Conservation (phyloP, 2,797 vertebrate species). For the Geotria australis region DNA sequence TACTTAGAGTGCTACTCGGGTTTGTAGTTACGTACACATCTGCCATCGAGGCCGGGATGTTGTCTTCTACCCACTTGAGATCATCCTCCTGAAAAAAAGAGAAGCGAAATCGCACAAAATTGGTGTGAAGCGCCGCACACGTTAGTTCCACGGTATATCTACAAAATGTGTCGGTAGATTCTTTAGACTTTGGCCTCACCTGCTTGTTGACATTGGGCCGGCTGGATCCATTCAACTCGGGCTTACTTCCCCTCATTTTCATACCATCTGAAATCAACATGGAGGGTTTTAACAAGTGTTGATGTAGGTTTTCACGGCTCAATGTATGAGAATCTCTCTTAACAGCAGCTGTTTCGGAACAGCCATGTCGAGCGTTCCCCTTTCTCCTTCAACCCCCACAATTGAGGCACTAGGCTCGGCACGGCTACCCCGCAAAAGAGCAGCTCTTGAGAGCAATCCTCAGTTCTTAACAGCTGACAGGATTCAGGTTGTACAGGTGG, state of each 20-base stretch:
- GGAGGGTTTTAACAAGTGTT: not conserved
- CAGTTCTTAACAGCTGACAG: too few species aligned
- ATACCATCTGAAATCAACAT: slow-evolving; percentile 32
- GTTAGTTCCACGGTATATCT: too few species aligned
- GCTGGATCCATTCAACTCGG: slow-evolving; percentile 30
- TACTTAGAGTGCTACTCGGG: too few species aligned
- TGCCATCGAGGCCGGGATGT: slow-evolving; percentile 64
- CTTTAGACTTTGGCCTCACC: slow-evolving; percentile 13
- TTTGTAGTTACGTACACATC: slow-evolving; percentile 43
- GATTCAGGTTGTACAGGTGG: too few species aligned
- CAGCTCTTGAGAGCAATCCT: too few species aligned
- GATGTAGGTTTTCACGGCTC: not conserved
- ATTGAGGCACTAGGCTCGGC: too few species aligned
- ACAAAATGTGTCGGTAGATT: too few species aligned
- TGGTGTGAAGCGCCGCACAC: not conserved
- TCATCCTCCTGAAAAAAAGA: slow-evolving; percentile 43
- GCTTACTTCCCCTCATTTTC: slow-evolving; percentile 79
- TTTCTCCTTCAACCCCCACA: not conserved
- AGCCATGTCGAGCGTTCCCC: too few species aligned
- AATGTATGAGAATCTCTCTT: too few species aligned
- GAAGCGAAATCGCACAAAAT: slow-evolving; percentile 4
- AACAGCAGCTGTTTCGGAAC: too few species aligned
- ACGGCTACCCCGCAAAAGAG: too few species aligned
- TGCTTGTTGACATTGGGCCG: slow-evolving; percentile 48
- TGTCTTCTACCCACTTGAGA: slow-evolving; percentile 84